Base-by-base conservation (phyloP, 1,140 invertebrate genomes). In the Melipona quadrifasciata region DNA sequence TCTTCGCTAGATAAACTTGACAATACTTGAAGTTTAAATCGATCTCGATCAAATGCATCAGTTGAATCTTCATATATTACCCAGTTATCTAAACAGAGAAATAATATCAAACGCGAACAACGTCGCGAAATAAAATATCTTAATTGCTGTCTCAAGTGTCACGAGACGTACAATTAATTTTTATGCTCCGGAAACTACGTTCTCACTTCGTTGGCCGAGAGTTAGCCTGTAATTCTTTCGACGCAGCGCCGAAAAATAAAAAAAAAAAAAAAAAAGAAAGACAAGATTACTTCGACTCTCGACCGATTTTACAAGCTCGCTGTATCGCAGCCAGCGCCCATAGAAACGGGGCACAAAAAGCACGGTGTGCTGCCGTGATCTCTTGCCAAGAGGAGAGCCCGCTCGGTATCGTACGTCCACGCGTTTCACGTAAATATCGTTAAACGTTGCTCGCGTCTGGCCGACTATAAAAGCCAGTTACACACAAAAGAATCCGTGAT, bases 311-410 rank as follows among this genome's bases (percentile, higher is more conserved):
- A 61, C n/a, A 61, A 61, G 24, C 24, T 61, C 12, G 58, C 24
- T 61, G 12, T 61, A 61, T 24, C 58, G 58, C 3, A 11, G 24
- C 58, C n/a, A 24, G 14, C n/a, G 11, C 58, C 39, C 31, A 16
- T 65, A 31, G 27, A 65, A 65, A 31, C 64, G 10, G 16, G 12
- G 27, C 16, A 65, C 64, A 19, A 27, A 65, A 47, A 10, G 53
- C 17, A 39, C 3, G 31, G 19, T 8, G 53, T 1, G 61, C 67
- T 82, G n/a, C 27, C 24, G n/a, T 24, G 73, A 68, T 68, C n/a
- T 27, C 53, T n/a, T 80, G 77, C 64, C 81, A 82, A 67, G 11
- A 82, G 61, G 51, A 27, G 24, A 16, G 65, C 57, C 34, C 14
- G n/a, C n/a, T 53, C 39, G 55, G 51, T 24, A 39, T 12, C 51